Evolutionary conservation across 2,113 vertebrate genomes (phyloP).

Genomic region (Hydrochoerus hydrochaeris): DNA sequence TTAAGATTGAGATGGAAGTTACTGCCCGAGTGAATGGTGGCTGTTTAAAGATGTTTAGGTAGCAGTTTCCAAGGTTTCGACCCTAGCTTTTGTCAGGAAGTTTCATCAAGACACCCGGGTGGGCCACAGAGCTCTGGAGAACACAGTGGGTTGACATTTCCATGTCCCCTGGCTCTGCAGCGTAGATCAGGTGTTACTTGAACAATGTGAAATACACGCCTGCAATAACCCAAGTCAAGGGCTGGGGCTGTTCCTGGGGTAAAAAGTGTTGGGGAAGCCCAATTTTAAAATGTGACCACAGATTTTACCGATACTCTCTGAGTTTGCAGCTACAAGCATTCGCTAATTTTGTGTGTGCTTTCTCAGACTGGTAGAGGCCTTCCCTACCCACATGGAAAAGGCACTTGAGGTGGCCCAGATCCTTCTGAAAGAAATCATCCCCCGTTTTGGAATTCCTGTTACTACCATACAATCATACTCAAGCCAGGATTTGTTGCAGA

Average conservation of each 20-base stretch:
- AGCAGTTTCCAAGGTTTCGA: too few species aligned
- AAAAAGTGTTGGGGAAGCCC: not conserved
- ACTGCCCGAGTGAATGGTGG: not conserved
- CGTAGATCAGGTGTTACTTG: not conserved
- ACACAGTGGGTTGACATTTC: not conserved
- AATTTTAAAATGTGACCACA: not conserved
- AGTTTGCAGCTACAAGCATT: not conserved
- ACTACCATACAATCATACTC: not conserved
- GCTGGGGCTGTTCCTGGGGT: not conserved
- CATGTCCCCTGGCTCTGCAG: not conserved
- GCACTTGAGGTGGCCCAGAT: not conserved
- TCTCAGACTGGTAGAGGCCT: not conserved
- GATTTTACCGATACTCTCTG: not conserved
- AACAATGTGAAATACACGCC: not conserved
- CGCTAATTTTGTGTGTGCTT: not conserved
- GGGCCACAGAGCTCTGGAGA: not conserved
- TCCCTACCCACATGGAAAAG: not conserved
- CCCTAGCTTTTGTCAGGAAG: not conserved
- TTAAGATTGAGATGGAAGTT: not conserved
- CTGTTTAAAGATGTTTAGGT: not conserved
- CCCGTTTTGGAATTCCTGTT: not conserved
- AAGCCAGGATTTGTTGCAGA: not conserved
- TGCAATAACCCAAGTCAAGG: too few species aligned
- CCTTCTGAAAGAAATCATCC: not conserved
- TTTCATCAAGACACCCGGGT: not conserved